These are phyloP conservation scores for Beris chalybata DNA, from an alignment of 2,888 invertebrate genomes.

Conservation along the genomic window DNA sequence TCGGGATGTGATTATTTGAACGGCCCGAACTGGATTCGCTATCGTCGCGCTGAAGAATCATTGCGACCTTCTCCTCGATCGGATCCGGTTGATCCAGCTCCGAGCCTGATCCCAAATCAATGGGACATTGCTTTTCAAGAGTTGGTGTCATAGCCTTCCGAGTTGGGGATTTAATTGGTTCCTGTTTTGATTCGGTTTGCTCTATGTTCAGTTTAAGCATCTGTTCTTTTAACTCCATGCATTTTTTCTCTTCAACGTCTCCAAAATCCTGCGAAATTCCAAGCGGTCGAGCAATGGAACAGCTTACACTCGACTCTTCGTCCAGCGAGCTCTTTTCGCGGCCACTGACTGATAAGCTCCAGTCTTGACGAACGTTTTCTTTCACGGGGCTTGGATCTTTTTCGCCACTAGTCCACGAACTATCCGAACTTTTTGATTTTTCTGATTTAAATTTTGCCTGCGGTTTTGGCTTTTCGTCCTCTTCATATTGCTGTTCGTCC, in stretches of 20 bases:
- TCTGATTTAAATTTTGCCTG: slow-evolving; percentile 67
- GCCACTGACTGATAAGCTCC: slow-evolving; percentile 56
- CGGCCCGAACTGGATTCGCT: slow-evolving; percentile 65
- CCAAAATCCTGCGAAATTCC: slow-evolving; percentile 77
- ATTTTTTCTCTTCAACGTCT: slow-evolving; percentile 61
- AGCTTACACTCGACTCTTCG: slow-evolving; percentile 75
- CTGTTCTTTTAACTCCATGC: slow-evolving; percentile 63
- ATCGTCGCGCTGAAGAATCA: slow-evolving; percentile 56
- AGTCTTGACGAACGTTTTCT: slow-evolving; percentile 57
- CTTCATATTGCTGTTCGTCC: slow-evolving; percentile 15
- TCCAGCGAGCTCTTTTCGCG: slow-evolving; percentile 69
- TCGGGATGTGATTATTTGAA: slow-evolving; percentile 59
- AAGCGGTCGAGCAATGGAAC: slow-evolving; percentile 76
- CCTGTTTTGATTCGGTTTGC: slow-evolving; percentile 58
- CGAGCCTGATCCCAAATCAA: slow-evolving; percentile 65
- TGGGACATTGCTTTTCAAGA: slow-evolving; percentile 66
- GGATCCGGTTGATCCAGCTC: slow-evolving; percentile 57
- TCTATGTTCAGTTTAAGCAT: slow-evolving; percentile 64
- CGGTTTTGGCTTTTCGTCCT: slow-evolving; percentile 36
- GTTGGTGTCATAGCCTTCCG: slow-evolving; percentile 63
- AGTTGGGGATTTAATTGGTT: slow-evolving; percentile 58
- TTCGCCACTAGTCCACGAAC: slow-evolving; percentile 80
- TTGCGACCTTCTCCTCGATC: slow-evolving; percentile 57
- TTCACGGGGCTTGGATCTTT: slow-evolving; percentile 66
- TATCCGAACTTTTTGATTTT: slow-evolving; percentile 77